These are phyloP conservation scores for Sinotaia quadrata DNA, from an alignment of 2,888 invertebrate genomes.

Conservation along the genomic window DNA sequence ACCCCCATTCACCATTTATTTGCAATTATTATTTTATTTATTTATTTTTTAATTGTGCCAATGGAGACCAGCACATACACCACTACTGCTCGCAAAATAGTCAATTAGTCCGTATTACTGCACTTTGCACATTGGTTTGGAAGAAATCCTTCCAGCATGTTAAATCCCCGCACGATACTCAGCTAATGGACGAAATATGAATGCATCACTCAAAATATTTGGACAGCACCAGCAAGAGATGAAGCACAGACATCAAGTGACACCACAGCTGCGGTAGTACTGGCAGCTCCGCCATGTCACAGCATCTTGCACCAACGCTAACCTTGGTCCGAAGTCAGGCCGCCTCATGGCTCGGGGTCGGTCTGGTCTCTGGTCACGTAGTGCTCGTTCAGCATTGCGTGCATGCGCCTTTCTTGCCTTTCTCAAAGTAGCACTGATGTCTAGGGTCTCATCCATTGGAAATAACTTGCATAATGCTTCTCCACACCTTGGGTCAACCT, in stretches of 20 bases:
- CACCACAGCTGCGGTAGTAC: slow-evolving; percentile 20
- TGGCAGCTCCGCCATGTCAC: slow-evolving; percentile 5
- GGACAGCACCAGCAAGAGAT: neutral
- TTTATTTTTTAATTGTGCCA: too few relatives aligned
- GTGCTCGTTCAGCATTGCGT: slow-evolving; percentile 26
- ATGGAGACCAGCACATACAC: too few relatives aligned
- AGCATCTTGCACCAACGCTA: slow-evolving; percentile 9
- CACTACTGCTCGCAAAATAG: too few relatives aligned
- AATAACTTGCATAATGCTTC: slow-evolving; percentile 94
- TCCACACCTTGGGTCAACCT: slow-evolving; percentile 95
- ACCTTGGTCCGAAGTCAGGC: slow-evolving; percentile 30
- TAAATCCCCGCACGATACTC: neutral
- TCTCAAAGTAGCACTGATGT: slow-evolving; percentile 66
- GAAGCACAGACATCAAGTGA: slow-evolving; percentile 23
- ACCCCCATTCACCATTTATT: too few relatives aligned
- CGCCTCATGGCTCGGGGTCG: slow-evolving; percentile 23
- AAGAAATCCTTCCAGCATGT: too few relatives aligned
- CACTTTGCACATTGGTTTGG: too few relatives aligned
- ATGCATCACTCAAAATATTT: slow-evolving; percentile 1
- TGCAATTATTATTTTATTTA: too few relatives aligned
- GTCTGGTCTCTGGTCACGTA: slow-evolving; percentile 29
- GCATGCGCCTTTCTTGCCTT: slow-evolving; percentile 60
- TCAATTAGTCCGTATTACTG: too few relatives aligned
- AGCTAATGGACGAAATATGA: slow-evolving; percentile 6
- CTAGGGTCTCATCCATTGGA: slow-evolving; percentile 81